Percentiles rank a stretch among this genome's conserved stretches.
Evolutionary conservation across 2,888 invertebrate genomes (phyloP).

Genomic region (Cryptops parisi): DNA sequence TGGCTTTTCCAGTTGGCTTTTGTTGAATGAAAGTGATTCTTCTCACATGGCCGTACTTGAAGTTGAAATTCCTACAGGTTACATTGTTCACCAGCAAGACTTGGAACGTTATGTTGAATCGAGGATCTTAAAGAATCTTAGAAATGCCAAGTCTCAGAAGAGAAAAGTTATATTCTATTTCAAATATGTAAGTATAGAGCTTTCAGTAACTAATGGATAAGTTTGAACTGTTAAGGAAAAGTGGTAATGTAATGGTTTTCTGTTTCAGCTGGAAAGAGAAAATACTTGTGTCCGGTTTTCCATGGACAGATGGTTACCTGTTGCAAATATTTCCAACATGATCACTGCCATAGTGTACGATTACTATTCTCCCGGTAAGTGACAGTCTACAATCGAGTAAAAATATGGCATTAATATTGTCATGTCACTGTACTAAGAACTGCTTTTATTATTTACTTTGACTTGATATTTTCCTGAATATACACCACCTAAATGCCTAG

Average conservation of each 20-base stretch:
- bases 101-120: slow-evolving; percentile 70
- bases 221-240: too few relatives aligned
- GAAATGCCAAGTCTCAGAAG: slow-evolving; percentile 65
- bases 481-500: too few relatives aligned
- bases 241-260: too few relatives aligned
- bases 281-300: slow-evolving; percentile 83
- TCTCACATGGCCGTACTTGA: slow-evolving; percentile 81
- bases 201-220: too few relatives aligned
- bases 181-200: slow-evolving; percentile 77
- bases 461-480: too few relatives aligned
- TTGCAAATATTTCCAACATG: slow-evolving; percentile 90
- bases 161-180: slow-evolving; percentile 84
- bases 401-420: too few relatives aligned
- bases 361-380: slow-evolving; percentile 81
- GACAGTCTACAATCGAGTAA: too few relatives aligned
- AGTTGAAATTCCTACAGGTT: slow-evolving; percentile 76
- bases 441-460: too few relatives aligned
- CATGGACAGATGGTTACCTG: slow-evolving; percentile 86
- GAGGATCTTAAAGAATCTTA: slow-evolving; percentile 60
- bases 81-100: slow-evolving; percentile 77
- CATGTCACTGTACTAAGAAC: too few relatives aligned
- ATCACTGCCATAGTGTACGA: slow-evolving; percentile 82
- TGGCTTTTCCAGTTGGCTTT: slow-evolving; percentile 57
- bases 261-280: slow-evolving; percentile 57
- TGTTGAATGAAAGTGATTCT: slow-evolving; percentile 56